Evolutionary conservation across 2,888 invertebrate genomes (phyloP), one percentile per base, ranked within the genome.

Genomic region (Lordiphosa fenestrarum): DNA sequence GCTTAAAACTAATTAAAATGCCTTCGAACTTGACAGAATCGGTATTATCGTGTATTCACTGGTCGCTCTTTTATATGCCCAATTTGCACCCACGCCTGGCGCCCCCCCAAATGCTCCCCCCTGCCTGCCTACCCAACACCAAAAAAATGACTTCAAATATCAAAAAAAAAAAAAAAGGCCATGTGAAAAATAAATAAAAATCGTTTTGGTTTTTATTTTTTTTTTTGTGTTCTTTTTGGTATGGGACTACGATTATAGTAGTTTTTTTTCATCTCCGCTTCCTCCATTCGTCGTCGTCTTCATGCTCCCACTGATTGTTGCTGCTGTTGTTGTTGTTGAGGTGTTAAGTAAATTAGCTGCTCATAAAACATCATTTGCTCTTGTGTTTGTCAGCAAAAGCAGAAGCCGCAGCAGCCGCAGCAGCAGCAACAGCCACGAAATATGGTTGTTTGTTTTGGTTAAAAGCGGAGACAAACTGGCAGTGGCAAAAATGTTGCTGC

Each of bases 321-420:
- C 3, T 60, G 52, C 23, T 56, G 37, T 49, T 61, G 71, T 62
- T 75, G 64, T 62, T 73, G 71, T 42, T 60, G 66, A 84, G 83
- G 81, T 81, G 81, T 74, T 82, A 84, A 84, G 85, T 83, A 84
- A 82, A 84, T 82, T 82, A 82, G 84, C 76, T 76, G 83, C 84
- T 76, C 83, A 84, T 82, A 84, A 81, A 84, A 78, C 62, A 84
- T 76, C 68, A 84, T 81, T 83, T 83, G 74, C 66, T 57, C 80
- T 80, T 76, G 75, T 73, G 68, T 61, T 35, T 70, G 74, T 63
- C 57, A 57, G 59, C 62, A 59, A 55, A 60, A 64, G 53, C 71
- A 65, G 57, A 53, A 60, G 56, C 75, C 56, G 40, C 64, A 57
- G 52, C 69, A 53, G 37, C n/a, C n/a, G n/a, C 15, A 15, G 2